Percentiles rank a stretch among this genome's conserved stretches.
phyloP scores from a whole-genome alignment of 2,797 vertebrate genomes.

The Gobio occitaniae region DNA sequence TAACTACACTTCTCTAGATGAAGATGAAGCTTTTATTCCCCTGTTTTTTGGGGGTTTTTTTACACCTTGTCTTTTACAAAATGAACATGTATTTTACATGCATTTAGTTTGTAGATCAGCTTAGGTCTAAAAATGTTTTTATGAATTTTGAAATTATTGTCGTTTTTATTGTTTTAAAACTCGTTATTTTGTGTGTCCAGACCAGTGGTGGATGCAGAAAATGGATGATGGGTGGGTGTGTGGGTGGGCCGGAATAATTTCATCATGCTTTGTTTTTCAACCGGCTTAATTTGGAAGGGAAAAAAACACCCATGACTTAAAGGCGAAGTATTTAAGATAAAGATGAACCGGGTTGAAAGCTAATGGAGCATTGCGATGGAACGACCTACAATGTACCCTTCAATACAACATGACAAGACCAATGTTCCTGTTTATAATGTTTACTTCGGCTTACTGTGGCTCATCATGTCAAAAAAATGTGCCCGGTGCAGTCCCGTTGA shows the following conservation, averaged over 20 bases:
- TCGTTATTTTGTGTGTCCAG: neutral
- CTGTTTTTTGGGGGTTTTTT: neutral
- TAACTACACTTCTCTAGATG: constrained; percentile 53
- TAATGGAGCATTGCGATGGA: too few species aligned
- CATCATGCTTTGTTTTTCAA: neutral
- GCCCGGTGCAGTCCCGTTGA: neutral
- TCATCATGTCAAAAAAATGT: neutral
- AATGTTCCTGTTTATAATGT: too few species aligned
- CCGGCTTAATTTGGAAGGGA: neutral
- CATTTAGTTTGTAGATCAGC: neutral
- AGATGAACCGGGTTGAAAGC: too few species aligned
- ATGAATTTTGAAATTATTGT: too few species aligned
- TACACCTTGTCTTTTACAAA: neutral
- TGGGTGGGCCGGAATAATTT: neutral
- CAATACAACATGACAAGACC: too few species aligned
- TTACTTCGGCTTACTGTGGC: too few species aligned
- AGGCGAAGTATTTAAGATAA: too few species aligned
- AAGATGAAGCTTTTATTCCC: neutral
- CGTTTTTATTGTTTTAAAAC: neutral
- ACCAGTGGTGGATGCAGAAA: neutral
- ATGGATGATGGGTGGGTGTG: neutral
- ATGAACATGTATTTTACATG: neutral
- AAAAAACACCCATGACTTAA: too few species aligned
- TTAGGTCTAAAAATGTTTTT: neutral
- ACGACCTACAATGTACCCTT: too few species aligned